Evolutionary conservation across 2,888 invertebrate species (phyloP).

Genomic region (Dryadula phaetusa): DNA sequence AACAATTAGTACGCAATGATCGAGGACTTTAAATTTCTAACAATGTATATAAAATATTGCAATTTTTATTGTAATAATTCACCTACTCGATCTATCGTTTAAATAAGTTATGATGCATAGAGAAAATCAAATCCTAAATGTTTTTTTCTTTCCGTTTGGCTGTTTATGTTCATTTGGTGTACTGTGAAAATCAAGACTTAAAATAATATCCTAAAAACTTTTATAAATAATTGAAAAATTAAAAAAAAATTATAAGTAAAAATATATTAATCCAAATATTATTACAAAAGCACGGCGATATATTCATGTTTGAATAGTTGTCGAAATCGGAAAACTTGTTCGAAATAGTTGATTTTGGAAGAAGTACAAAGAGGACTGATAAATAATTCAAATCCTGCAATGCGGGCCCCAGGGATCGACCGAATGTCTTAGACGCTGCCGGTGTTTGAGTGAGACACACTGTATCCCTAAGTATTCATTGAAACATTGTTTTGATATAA

Average conservation of each 20-base stretch:
- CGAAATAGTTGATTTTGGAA: conserved; percentile 56
- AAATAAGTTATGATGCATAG: too few species aligned
- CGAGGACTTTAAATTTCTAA: too few species aligned
- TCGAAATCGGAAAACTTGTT: conserved; percentile 46
- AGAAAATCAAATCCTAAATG: too few species aligned
- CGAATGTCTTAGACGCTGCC: conserved; percentile 56
- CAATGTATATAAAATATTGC: too few species aligned
- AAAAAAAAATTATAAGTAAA: background rate
- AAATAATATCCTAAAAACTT: too few species aligned
- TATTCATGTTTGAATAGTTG: conserved; percentile 36
- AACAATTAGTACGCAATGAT: too few species aligned
- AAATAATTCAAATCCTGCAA: conserved; percentile 80
- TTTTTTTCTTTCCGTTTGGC: too few species aligned
- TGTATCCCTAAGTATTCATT: conserved; percentile 20
- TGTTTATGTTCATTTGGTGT: too few species aligned
- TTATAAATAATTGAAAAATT: background rate
- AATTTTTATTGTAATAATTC: too few species aligned
- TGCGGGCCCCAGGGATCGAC: conserved; percentile 74
- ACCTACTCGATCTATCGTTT: too few species aligned
- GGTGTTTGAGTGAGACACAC: conserved; percentile 18
- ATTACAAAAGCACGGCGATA: conserved; percentile 27
- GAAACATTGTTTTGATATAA: conserved; percentile 21
- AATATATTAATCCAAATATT: conserved; percentile 2
- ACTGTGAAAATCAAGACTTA: too few species aligned
- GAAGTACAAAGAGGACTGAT: conserved; percentile 72